These are phyloP conservation scores for Catamblyrhynchus diadema DNA, from an alignment of 2,797 vertebrate genomes.

Conservation along the genomic window DNA sequence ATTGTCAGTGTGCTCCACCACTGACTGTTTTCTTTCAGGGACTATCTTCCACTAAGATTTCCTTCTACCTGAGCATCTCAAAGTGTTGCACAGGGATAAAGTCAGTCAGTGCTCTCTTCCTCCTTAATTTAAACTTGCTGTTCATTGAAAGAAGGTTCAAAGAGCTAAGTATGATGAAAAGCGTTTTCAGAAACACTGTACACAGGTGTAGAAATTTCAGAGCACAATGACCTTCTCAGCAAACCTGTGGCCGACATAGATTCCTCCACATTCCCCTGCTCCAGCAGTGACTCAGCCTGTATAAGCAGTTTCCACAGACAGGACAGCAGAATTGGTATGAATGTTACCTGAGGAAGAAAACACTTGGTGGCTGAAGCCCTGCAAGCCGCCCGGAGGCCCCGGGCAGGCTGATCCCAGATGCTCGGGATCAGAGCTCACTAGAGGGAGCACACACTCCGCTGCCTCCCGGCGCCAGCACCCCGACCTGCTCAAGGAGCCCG, in stretches of 20 bases:
- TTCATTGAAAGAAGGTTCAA: not conserved
- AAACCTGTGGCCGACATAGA: not conserved
- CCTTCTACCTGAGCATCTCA: not conserved
- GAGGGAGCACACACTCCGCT: slow-evolving; percentile 35
- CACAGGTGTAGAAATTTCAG: not conserved
- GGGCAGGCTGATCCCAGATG: accelerated
- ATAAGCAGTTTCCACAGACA: not conserved
- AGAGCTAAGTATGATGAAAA: not conserved
- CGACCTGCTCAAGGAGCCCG: not conserved
- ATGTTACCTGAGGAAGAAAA: not conserved
- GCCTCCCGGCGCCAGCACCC: not conserved
- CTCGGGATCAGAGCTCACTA: slow-evolving; percentile 7
- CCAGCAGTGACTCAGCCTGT: not conserved
- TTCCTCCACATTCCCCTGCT: accelerated
- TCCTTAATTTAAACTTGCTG: not conserved
- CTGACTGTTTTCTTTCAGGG: not conserved
- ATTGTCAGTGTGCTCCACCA: not conserved
- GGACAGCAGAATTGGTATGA: not conserved
- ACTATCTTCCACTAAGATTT: not conserved
- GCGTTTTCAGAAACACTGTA: not conserved
- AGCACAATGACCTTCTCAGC: not conserved
- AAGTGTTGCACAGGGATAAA: not conserved
- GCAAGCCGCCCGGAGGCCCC: not conserved
- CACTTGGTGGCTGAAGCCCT: not conserved
- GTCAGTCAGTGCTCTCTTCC: not conserved